phyloP scores from a whole-genome alignment of 2,113 vertebrate genomes.

The Nyctereutes procyonoides region DNA sequence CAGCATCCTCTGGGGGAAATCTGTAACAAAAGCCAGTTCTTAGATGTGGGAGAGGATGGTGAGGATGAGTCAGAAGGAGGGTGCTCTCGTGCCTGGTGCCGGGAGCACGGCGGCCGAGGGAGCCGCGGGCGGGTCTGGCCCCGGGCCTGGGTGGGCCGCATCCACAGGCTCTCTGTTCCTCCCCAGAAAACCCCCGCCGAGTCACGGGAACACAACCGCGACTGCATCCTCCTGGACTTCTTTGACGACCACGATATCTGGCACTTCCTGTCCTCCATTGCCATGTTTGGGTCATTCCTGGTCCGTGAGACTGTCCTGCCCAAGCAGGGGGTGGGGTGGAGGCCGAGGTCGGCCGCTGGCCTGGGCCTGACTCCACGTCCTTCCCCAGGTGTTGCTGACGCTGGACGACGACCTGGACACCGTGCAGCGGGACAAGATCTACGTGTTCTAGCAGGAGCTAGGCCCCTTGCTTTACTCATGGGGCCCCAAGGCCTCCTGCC shows the following conservation, averaged over 20 bases:
- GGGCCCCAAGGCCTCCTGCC: neutral
- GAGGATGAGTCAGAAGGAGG: too few species aligned
- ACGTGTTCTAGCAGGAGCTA: constrained; percentile 89
- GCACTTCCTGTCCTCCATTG: constrained; percentile 99
- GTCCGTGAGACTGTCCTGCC: constrained; percentile 81
- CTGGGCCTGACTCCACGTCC: neutral
- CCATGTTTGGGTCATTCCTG: constrained; percentile 99
- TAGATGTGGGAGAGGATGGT: neutral
- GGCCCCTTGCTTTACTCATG: neutral
- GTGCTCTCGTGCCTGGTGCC: neutral
- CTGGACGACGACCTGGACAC: constrained; percentile 97
- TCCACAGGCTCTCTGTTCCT: neutral
- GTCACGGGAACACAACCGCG: constrained; percentile 97
- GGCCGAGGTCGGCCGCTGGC: neutral
- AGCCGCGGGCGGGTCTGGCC: rapidly evolving
- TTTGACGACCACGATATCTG: constrained; percentile 99
- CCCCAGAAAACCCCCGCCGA: constrained; percentile 97
- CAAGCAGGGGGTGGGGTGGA: neutral
- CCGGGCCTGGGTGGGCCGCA: too few species aligned
- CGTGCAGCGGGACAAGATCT: constrained; percentile 97
- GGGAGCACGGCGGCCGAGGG: neutral
- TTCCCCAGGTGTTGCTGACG: constrained; percentile 93
- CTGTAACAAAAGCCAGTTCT: neutral
- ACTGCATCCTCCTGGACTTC: constrained; percentile 96
- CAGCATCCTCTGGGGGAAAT: neutral